Percentiles rank a stretch among this genome's conserved stretches.
Evolutionary conservation across 2,113 vertebrate genomes (phyloP).

Genomic region (Mobula hypostoma): DNA sequence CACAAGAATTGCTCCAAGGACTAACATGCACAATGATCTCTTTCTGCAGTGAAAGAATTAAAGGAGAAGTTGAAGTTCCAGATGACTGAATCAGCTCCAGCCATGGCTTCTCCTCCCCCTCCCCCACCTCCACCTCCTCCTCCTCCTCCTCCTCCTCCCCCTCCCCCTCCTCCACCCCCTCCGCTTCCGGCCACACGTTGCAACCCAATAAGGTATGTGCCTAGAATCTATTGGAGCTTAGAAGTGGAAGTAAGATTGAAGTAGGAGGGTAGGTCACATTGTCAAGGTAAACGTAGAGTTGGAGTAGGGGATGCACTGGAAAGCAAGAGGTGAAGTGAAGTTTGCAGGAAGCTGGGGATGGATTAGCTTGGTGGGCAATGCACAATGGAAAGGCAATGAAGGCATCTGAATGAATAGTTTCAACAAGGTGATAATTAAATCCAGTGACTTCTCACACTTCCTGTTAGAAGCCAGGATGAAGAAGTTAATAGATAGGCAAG

Average conservation of each 20-base stretch:
- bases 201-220: slow-evolving; percentile 63
- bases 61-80: slow-evolving; percentile 48
- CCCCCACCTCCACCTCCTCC: slow-evolving; percentile 58
- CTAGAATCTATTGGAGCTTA: neutral
- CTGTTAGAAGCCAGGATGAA: neutral
- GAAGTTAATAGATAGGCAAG: neutral
- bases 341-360: neutral
- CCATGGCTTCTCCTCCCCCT: slow-evolving; percentile 48
- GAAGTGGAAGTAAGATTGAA: neutral
- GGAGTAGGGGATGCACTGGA: neutral
- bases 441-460: neutral
- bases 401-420: neutral
- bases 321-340: neutral
- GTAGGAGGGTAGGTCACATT: neutral
- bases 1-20: neutral
- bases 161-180: slow-evolving; percentile 56
- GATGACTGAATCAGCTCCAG: slow-evolving; percentile 39
- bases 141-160: slow-evolving; percentile 58
- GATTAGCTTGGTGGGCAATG: neutral
- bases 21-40: neutral
- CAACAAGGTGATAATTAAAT: neutral
- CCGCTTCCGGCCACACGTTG: slow-evolving; percentile 61
- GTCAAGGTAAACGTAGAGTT: neutral
- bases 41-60: slow-evolving; percentile 54
- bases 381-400: neutral